Evolutionary conservation across 1,140 invertebrate species (phyloP), one percentile per base, ranked within the genome.

Genomic region (Mycetomoellerius zeteki): DNA sequence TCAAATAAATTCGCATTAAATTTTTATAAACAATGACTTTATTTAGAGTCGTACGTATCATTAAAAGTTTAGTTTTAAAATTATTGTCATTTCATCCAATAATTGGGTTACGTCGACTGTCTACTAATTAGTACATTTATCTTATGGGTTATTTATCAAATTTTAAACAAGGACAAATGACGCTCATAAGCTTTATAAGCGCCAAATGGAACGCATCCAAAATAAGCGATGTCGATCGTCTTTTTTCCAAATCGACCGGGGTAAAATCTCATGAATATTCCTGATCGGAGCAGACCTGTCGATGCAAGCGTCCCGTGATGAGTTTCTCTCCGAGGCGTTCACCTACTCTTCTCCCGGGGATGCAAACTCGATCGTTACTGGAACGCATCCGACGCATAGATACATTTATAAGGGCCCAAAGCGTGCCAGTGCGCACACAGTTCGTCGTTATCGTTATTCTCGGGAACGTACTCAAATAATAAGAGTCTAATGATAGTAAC

Each of bases 361-460:
- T 84, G 69, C 80, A 82, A 82, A 82, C 80, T 82, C 80, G 80
- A 84, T 84, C 80, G 80, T 84, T 84, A 84, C 80, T 54, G 52
- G 80, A 73, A 82, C 80, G 80, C 69, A 84, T 75, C 37, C 69
- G 37, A 84, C 69, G 80, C 80, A 75, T 54, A 71, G 77, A 81
- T 33, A 62, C 54, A 33, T 60, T 84, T 84, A 75, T 27, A 54
- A 37, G 14, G 37, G 73, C 24, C 30, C 5, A 72, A 43, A 72
- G 80, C 65, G 37, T 60, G 19, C 54, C 67, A 62, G 27, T 14
- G 47, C 62, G 37, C 65, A 69, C 37, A 54, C 43, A 21, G 47
- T 76, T 43, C 33, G 33, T 69, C 77, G 30, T 14, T 24, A 50
- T 33, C 33, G 33, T 37, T 72, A 24, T 73, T 60, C 58, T 73